phyloP scores from a whole-genome alignment of 2,113 vertebrate genomes.

The Zapus hudsonius region DNA sequence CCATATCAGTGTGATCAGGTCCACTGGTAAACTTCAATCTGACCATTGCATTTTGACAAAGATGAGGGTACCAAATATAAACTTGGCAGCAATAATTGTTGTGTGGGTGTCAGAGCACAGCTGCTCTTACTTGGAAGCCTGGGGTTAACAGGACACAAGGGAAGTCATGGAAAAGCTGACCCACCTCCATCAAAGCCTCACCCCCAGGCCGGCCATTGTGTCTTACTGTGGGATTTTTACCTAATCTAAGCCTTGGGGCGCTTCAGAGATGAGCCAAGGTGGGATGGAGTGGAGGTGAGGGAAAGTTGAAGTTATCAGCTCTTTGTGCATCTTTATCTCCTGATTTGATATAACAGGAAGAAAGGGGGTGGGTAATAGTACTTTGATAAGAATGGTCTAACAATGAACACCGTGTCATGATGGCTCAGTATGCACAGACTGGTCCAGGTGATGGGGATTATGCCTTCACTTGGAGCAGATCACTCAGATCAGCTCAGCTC shows the following conservation, averaged over 20 bases:
- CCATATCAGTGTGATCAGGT: background rate
- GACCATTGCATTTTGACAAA: background rate
- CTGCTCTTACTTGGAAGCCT: fast-evolving
- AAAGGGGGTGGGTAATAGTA: background rate
- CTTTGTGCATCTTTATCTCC: background rate
- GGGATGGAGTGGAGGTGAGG: background rate
- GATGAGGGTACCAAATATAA: background rate
- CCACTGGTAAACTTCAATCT: too few species aligned
- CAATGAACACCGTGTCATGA: background rate
- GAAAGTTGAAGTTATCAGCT: background rate
- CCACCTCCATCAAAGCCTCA: fast-evolving
- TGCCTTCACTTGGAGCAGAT: fast-evolving
- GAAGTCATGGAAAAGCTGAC: fast-evolving
- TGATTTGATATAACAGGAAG: background rate
- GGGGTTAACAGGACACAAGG: fast-evolving
- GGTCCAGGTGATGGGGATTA: fast-evolving
- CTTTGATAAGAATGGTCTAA: background rate
- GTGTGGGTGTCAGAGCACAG: background rate
- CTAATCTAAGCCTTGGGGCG: background rate
- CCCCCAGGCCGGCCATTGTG: background rate
- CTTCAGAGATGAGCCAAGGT: background rate
- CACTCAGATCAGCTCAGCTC: background rate
- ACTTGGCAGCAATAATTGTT: background rate
- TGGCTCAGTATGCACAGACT: too few species aligned
- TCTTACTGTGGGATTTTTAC: too few species aligned